Percentiles rank a stretch among this genome's conserved stretches.
Conservation (phyloP, 2,888 invertebrate genomes). For the Caprella mutica region DNA sequence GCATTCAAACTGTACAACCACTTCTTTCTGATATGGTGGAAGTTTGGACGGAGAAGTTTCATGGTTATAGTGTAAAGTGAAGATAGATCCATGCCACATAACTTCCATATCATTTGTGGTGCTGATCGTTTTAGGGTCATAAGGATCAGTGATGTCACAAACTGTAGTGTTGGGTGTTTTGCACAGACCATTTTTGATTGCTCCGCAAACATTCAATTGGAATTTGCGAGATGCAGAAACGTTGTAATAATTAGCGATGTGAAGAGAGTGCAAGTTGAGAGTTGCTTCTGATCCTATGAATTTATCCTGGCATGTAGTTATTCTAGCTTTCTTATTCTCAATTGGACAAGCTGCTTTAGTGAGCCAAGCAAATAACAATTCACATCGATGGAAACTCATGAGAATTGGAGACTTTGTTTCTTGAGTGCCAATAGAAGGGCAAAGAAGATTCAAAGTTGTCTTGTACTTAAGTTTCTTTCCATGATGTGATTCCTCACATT, state of each 20-base stretch:
- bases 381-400: slow-evolving; percentile 13
- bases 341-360: slow-evolving; percentile 21
- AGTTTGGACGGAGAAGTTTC: neutral
- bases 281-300: slow-evolving; percentile 15
- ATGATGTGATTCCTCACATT: neutral
- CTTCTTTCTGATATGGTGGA: neutral
- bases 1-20: slow-evolving; percentile 15
- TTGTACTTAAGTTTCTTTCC: slow-evolving; percentile 5
- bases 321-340: neutral
- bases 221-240: slow-evolving; percentile 5
- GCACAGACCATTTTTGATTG: slow-evolving; percentile 20
- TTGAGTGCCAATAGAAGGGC: neutral
- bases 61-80: slow-evolving; percentile 11
- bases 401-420: slow-evolving; percentile 14
- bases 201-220: slow-evolving; percentile 25
- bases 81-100: slow-evolving; percentile 13
- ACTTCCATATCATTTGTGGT: slow-evolving; percentile 13
- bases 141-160: slow-evolving; percentile 10
- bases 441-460: slow-evolving; percentile 12
- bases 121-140: slow-evolving; percentile 13
- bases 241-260: slow-evolving; percentile 11
- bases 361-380: slow-evolving; percentile 20
- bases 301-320: slow-evolving; percentile 3
- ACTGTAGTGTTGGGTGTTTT: slow-evolving; percentile 15
- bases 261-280: slow-evolving; percentile 19